Evolutionary conservation across 2,888 invertebrate genomes (phyloP), one percentile per base, ranked within the genome.

Genomic region (Hoplodrina ambigua): DNA sequence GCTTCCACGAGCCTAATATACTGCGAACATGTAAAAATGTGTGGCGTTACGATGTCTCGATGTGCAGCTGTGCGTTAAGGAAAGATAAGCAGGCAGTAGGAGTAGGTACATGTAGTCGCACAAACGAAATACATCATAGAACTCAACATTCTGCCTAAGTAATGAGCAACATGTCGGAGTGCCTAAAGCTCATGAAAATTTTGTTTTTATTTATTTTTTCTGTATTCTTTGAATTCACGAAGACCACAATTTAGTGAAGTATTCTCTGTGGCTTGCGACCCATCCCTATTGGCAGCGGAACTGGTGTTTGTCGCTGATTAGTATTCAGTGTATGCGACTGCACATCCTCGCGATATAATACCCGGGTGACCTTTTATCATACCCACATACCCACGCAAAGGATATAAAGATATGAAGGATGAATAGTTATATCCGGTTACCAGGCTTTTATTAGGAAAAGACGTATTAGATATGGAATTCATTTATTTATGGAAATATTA

Each of bases 291-390:
- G 53, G 17, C 20, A 33, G 60, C 44, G 11, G 11, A 20, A 56
- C 10, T n/a, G 33, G 30, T 13, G 49, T 61, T 72, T 62, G 55
- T 61, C 8, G 19, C 25, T 59, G 20, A 72, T 72, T 74, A 74
- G 44, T 65, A 72, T 74, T 55, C 72, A 65, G 37, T 15, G 49
- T 44, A 60, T 72, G 74, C 59, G 58, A 46, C 59, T 74, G 72
- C 66, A 72, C 66, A 72, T 64, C 37, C 55, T 3, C 19, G n/a
- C 25, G 57, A 19, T 17, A 52, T 57, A 25, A 56, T 50, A 19
- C 74, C 59, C 74, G 19, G 41, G 50, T 30, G 74, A 73, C 55
- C 64, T 52, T 59, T 59, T 54, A 55, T 33, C 59, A 56, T 15
- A 49, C 41, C 30, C 25, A 6, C 15, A 41, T 54, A 15, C 33